Percentiles rank a stretch among this genome's conserved stretches.
Conservation (phyloP, 2,888 invertebrate genomes). For the Toxonevra muliebris region DNA sequence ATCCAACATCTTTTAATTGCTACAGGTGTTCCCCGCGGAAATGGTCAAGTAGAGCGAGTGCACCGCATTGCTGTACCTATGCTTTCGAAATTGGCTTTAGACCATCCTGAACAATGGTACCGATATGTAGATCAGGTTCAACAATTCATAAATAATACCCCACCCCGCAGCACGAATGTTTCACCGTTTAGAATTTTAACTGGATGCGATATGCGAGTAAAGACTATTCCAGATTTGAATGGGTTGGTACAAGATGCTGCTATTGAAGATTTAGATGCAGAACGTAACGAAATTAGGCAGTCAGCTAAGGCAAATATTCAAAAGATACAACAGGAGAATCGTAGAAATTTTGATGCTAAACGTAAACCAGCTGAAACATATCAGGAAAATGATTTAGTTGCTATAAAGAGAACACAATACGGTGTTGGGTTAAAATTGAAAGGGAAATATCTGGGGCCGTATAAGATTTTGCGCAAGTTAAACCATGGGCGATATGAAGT, state of each 20-base stretch:
- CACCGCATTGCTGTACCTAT: conserved; percentile 25
- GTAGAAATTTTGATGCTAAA: neutral
- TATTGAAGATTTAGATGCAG: neutral
- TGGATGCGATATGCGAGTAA: conserved; percentile 24
- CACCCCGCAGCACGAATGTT: conserved; percentile 17
- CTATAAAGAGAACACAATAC: conserved; percentile 39
- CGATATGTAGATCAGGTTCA: conserved; percentile 20
- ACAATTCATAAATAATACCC: conserved; percentile 17
- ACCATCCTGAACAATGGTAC: conserved; percentile 28
- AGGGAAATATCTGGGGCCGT: conserved; percentile 33
- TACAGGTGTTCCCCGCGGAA: no score
- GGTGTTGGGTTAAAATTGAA: conserved; percentile 33
- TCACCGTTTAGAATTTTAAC: conserved; percentile 25
- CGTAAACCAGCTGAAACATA: conserved; percentile 20
- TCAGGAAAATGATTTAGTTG: conserved; percentile 34
- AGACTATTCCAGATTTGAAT: neutral
- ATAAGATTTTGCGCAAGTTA: conserved; percentile 21
- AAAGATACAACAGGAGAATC: conserved; percentile 24
- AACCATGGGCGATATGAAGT: conserved; percentile 35
- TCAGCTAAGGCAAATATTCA: conserved; percentile 13
- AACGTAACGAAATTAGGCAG: conserved; percentile 4
- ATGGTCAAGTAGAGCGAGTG: no score
- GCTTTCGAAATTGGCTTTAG: conserved; percentile 24
- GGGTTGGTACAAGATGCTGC: neutral
- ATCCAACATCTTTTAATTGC: conserved; percentile 30